Percentiles rank a stretch among this genome's conserved stretches.
These are phyloP conservation scores for Caenorhabditis sp. DNA, from an alignment of 2,888 invertebrate species.

Conservation along the genomic window DNA sequence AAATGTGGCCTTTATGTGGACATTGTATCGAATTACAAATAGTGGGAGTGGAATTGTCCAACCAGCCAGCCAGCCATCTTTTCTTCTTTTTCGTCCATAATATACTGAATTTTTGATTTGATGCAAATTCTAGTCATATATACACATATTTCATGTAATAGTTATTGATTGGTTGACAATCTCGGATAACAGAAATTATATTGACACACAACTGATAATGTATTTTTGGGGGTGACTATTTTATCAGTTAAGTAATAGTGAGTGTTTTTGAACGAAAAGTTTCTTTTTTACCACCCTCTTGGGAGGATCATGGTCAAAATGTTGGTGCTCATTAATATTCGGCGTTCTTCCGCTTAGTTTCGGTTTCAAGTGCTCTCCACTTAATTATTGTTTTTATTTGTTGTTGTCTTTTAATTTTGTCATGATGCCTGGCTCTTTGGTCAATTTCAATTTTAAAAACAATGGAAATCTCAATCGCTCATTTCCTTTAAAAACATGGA, in stretches of 20 bases:
- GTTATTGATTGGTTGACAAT: neutral
- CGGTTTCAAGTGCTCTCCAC: neutral
- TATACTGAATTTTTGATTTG: conserved; percentile 40
- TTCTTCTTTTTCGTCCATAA: neutral
- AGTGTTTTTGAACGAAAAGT: neutral
- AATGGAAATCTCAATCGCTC: neutral
- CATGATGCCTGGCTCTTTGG: too few relatives aligned
- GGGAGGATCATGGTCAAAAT: too few relatives aligned
- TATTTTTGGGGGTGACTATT: too few relatives aligned
- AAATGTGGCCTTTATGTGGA: conserved; percentile 16
- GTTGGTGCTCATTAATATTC: too few relatives aligned
- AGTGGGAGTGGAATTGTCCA: neutral
- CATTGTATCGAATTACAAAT: conserved; percentile 33
- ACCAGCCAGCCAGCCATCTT: neutral
- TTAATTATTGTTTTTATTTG: neutral
- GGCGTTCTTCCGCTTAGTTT: neutral
- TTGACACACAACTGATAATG: too few relatives aligned
- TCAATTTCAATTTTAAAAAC: too few relatives aligned
- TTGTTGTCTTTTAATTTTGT: neutral
- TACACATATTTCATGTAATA: neutral
- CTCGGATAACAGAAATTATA: too few relatives aligned
- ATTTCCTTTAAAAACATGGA: too few relatives aligned
- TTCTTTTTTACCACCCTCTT: too few relatives aligned
- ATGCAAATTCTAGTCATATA: conserved; percentile 33
- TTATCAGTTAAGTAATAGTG: neutral